Conservation (phyloP, 2,113 vertebrate species). For the Pachyramphus minor region DNA sequence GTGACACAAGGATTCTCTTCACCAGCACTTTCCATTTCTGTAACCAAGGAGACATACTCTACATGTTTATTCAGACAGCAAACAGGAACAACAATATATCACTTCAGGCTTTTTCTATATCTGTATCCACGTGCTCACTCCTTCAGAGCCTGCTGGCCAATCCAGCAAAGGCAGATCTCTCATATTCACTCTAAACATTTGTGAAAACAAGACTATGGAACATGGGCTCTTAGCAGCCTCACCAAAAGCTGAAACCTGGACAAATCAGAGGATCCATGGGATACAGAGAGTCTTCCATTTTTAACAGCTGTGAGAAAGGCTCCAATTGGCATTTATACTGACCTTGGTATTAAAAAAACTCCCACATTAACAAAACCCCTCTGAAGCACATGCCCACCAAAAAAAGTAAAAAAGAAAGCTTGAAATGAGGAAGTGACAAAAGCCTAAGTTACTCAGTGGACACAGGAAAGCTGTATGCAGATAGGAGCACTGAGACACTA, state of each 20-base stretch:
- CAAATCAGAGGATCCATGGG: neutral
- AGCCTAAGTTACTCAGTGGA: neutral
- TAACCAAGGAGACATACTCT: conserved; percentile 11
- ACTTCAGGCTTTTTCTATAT: neutral
- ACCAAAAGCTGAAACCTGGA: neutral
- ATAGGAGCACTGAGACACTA: neutral
- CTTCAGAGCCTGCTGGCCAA: neutral
- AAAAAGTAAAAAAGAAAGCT: neutral
- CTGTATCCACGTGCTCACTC: neutral
- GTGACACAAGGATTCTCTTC: neutral
- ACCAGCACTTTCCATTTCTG: neutral
- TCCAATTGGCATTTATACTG: neutral
- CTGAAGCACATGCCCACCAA: neutral
- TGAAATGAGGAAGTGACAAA: neutral
- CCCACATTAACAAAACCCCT: neutral
- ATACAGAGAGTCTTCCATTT: neutral
- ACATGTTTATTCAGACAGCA: neutral
- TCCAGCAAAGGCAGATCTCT: neutral
- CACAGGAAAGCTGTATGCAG: neutral
- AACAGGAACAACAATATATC: neutral
- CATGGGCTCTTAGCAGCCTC: neutral
- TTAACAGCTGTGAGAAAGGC: neutral
- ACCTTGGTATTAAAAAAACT: neutral
- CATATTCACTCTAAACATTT: neutral
- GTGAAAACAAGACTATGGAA: neutral